A percentile compares a stretch with the other conserved stretches of the same genome.
Evolutionary conservation across 1,140 invertebrate genomes (phyloP).

Genomic region (Octopus sinensis): DNA sequence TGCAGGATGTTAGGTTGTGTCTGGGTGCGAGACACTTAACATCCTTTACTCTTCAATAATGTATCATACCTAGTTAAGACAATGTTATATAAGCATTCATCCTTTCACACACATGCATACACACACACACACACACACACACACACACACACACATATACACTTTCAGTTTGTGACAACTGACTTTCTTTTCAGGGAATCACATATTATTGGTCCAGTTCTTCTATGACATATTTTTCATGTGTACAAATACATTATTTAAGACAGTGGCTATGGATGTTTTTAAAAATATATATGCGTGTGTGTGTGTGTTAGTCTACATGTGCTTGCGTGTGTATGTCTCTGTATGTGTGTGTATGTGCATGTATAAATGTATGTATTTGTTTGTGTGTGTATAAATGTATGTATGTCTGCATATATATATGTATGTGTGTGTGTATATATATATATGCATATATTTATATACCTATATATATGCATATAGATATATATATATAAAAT

Average conservation of each 20-base stretch:
- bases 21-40: background rate
- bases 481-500: too few relatives aligned
- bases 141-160: background rate
- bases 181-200: background rate
- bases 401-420: background rate
- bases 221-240: background rate
- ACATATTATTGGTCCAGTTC: background rate
- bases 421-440: background rate
- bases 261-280: background rate
- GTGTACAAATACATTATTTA: background rate
- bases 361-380: background rate
- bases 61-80: constrained; percentile 25
- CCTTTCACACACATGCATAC: background rate
- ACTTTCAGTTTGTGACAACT: background rate
- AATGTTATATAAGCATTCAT: background rate
- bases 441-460: background rate
- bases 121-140: constrained; percentile 11
- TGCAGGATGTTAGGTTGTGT: too few relatives aligned
- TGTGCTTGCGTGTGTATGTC: background rate
- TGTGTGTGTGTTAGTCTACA: background rate
- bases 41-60: constrained; percentile 28
- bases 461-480: background rate
- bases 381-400: background rate
- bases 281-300: background rate
- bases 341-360: background rate